phyloP scores from a whole-genome alignment of 2,113 vertebrate genomes.

The Piaya cayana region DNA sequence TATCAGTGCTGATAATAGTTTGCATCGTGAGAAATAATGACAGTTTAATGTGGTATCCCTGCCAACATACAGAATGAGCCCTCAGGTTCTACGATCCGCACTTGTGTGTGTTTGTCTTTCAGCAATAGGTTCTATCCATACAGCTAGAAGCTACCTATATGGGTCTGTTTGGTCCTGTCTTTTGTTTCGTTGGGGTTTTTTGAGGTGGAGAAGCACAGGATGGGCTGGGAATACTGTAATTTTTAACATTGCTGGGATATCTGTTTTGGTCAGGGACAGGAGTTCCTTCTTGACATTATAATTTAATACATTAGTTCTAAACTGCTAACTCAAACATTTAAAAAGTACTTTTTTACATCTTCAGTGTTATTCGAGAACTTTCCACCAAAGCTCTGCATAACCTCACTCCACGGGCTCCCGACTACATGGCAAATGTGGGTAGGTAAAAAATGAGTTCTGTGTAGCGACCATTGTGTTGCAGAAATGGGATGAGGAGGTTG shows the following conservation, averaged over 20 bases:
- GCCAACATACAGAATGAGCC: conserved; percentile 14
- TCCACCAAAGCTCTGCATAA: conserved; percentile 88
- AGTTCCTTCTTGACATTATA: background rate
- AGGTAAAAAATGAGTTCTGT: conserved; percentile 44
- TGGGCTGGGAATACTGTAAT: background rate
- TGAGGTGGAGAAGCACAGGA: background rate
- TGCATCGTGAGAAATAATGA: conserved; percentile 50
- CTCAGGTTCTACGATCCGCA: conserved; percentile 16
- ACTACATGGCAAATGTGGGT: conserved; percentile 86
- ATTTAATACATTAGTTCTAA: background rate
- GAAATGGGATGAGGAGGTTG: background rate
- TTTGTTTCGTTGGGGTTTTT: background rate
- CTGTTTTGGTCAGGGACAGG: background rate
- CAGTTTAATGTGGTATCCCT: conserved; percentile 30
- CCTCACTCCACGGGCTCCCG: conserved; percentile 82
- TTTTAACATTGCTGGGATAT: background rate
- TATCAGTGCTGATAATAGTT: conserved; percentile 44
- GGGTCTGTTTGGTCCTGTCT: background rate
- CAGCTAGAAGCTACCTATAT: background rate
- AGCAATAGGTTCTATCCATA: background rate
- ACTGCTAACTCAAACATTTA: background rate
- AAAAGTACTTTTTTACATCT: background rate
- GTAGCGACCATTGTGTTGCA: background rate
- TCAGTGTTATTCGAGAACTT: conserved; percentile 87
- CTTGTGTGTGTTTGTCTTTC: conserved; percentile 1